Evolutionary conservation across 2,113 vertebrate genomes (phyloP), one percentile per base, ranked within the genome.

Genomic region (Rousettus leschenaultii): DNA sequence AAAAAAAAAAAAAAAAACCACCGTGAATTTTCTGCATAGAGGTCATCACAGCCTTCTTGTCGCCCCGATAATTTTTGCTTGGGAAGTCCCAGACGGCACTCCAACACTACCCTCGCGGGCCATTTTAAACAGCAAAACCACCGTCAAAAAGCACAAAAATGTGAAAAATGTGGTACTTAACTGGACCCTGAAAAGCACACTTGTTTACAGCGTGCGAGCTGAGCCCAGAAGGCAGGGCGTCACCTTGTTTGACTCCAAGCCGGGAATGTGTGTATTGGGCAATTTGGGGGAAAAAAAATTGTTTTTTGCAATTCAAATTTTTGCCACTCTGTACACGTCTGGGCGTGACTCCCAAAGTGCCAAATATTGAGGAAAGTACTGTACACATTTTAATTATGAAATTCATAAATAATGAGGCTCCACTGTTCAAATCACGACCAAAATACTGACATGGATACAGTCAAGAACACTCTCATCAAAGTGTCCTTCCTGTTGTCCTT

Each of bases 141-240:
- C 35, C 30, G 24, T 28, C 22, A 9, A 30, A 74, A 30, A 74
- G 53, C 53, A 24, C 68, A 38, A 83, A 57, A 89, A 75, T 83
- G 86, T 66, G 59, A 38, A 84, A 24, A 75, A 83, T 9, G 78
- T 33, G 45, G 68, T 33, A 14, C 38, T 65, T 26, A 94, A 94
- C 9, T 18, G 66, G 86, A 48, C 86, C 2, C 18, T 83, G 78
- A 94, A 89, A 83, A 55, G 65, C 68, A 75, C 3, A 5, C 45
- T 89, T 94, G 78, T 89, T 68, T 18, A 14, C 14, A 15, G 78
- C 1, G 0, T 45, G 78, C 18, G 40, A 65, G 77, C 35, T 6
- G 66, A 35, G 24, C 1, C 0, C 45, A 66, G 77, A n/a, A 9
- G 57, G 57, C 57, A 24, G 45, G 35, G 22, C 16, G 1, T 57